A percentile compares a stretch with the other conserved stretches of the same genome.
Evolutionary conservation across 1,140 invertebrate genomes (phyloP).

Genomic region (Leptinotarsa texana): DNA sequence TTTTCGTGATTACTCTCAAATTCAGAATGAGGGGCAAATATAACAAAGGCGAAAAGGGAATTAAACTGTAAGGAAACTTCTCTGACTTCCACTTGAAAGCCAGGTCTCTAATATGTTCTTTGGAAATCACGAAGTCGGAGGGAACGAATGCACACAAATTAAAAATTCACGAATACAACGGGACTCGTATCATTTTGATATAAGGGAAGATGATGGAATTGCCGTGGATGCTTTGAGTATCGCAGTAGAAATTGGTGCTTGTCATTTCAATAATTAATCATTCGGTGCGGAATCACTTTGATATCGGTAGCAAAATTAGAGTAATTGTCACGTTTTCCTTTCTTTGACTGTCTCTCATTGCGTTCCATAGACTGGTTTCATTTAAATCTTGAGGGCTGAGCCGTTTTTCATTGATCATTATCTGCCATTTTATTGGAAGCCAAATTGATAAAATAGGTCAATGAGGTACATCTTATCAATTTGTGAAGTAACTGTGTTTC

Average conservation of each 20-base stretch:
- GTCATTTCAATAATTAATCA: constrained; percentile 8
- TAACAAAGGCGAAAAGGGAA: constrained; percentile 26
- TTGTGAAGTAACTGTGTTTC: too few species aligned
- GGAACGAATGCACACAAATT: constrained; percentile 26
- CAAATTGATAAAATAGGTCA: too few species aligned
- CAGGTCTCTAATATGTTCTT: constrained; percentile 16
- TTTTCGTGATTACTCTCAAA: constrained; percentile 31
- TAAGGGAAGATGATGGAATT: constrained; percentile 1
- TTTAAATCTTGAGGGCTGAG: too few species aligned
- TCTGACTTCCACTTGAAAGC: constrained; percentile 8
- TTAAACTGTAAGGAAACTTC: constrained; percentile 20
- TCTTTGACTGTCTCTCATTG: not conserved
- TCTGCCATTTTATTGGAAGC: too few species aligned
- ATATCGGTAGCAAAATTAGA: not conserved
- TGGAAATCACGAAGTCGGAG: constrained; percentile 21
- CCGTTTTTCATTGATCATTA: too few species aligned
- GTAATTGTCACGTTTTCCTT: constrained; percentile 3
- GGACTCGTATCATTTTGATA: constrained; percentile 18
- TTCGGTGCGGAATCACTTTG: not conserved
- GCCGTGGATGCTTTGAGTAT: not conserved
- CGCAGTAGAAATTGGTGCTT: not conserved
- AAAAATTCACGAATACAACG: constrained; percentile 25
- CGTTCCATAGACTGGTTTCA: too few species aligned
- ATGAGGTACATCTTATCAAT: too few species aligned
- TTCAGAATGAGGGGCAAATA: constrained; percentile 26